Conservation (phyloP, 2,113 vertebrate genomes). For the Apaloderma vittatum region DNA sequence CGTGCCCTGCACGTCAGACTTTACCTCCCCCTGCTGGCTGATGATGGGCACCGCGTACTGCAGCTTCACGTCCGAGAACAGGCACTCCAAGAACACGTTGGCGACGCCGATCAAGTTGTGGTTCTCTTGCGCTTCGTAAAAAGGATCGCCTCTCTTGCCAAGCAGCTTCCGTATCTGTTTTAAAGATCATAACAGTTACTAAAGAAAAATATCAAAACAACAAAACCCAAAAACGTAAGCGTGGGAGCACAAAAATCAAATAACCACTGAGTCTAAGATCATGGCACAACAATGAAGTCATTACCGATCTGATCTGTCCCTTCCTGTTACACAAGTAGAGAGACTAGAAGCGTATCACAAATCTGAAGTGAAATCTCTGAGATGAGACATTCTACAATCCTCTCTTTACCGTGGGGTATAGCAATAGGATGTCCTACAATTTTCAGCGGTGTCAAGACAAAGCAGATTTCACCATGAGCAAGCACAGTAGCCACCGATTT, state of each 20-base stretch:
- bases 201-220: too few species aligned
- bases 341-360: background rate
- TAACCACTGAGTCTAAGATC: background rate
- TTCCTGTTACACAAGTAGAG: background rate
- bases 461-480: background rate
- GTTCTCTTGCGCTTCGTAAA: conserved; percentile 97
- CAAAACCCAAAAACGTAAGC: background rate
- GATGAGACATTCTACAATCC: background rate
- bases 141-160: conserved; percentile 89
- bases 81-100: conserved; percentile 96
- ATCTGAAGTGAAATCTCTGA: background rate
- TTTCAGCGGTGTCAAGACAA: background rate
- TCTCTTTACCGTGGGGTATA: background rate
- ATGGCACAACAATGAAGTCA: background rate
- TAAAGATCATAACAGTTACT: background rate
- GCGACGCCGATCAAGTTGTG: conserved; percentile 97
- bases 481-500: background rate
- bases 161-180: conserved; percentile 83
- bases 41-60: conserved; percentile 98
- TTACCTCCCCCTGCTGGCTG: conserved; percentile 99
- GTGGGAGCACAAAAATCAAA: background rate
- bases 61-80: conserved; percentile 94
- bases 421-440: background rate
- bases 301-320: background rate
- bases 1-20: background rate